Conservation (phyloP, 2,888 invertebrate genomes). For the Epinotia demarniana region DNA sequence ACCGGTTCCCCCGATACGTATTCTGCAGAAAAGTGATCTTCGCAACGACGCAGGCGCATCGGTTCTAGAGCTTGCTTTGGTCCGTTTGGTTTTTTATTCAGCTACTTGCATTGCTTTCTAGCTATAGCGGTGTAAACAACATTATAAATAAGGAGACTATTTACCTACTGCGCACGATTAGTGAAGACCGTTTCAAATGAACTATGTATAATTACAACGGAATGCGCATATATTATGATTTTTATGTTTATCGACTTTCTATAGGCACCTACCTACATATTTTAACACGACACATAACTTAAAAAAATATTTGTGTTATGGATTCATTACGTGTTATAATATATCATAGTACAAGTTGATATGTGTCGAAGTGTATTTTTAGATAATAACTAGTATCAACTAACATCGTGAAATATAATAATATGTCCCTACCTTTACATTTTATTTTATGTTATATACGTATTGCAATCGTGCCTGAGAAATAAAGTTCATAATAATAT, state of each 20-base stretch:
- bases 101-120: slow-evolving; percentile 45
- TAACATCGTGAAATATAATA: no score
- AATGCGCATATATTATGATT: not conserved
- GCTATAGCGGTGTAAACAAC: slow-evolving; percentile 36
- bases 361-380: no score
- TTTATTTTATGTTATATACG: no score
- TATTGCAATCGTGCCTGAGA: no score
- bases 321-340: no score
- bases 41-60: slow-evolving; percentile 46
- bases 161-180: slow-evolving; percentile 16
- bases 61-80: slow-evolving; percentile 57
- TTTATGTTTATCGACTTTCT: no score
- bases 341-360: no score
- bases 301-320: no score
- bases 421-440: no score
- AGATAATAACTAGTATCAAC: no score
- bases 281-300: no score
- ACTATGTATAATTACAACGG: not conserved
- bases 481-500: not conserved
- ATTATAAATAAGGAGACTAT: slow-evolving; percentile 31
- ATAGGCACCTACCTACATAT: no score
- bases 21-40: slow-evolving; percentile 71
- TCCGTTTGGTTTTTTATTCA: slow-evolving; percentile 48
- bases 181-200: slow-evolving; percentile 16
- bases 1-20: slow-evolving; percentile 66